These are phyloP conservation scores for Microctenopoma stevenorrisi DNA, from an alignment of 2,797 vertebrate genomes.

Conservation along the genomic window DNA sequence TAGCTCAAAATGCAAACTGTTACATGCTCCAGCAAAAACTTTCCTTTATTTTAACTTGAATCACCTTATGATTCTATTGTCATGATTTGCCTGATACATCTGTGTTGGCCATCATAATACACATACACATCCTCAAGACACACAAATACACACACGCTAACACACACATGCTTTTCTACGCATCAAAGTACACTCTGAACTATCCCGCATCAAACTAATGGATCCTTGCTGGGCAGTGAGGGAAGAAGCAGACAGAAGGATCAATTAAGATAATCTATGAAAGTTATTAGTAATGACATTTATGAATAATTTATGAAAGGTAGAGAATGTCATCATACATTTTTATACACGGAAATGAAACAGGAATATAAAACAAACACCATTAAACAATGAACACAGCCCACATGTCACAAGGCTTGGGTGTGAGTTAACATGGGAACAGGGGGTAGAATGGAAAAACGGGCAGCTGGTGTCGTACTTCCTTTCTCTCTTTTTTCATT, in stretches of 20 bases:
- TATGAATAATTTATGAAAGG: slow-evolving; percentile 89
- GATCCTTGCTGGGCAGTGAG: slow-evolving; percentile 65
- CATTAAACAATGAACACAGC: slow-evolving; percentile 86
- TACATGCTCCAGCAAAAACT: slow-evolving; percentile 9
- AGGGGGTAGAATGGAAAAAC: slow-evolving; percentile 46
- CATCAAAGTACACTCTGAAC: slow-evolving; percentile 42
- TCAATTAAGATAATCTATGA: slow-evolving; percentile 89
- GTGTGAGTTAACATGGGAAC: slow-evolving; percentile 52
- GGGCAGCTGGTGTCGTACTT: slow-evolving; percentile 52
- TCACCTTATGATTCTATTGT: not conserved
- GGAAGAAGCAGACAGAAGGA: slow-evolving; percentile 84
- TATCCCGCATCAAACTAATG: slow-evolving; percentile 63
- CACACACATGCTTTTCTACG: slow-evolving; percentile 18
- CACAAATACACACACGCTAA: not conserved
- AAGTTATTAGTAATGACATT: slow-evolving; percentile 90
- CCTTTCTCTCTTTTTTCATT: slow-evolving; percentile 17
- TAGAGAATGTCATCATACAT: slow-evolving; percentile 87
- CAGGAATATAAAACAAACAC: slow-evolving; percentile 89
- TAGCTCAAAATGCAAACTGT: slow-evolving; percentile 30
- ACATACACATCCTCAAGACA: slow-evolving; percentile 8
- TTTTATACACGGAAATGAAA: slow-evolving; percentile 87
- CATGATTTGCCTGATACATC: slow-evolving; percentile 5
- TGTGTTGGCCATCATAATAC: slow-evolving; percentile 13
- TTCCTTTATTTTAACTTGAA: slow-evolving; percentile 1
- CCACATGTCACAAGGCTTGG: slow-evolving; percentile 75